Evolutionary conservation across 2,113 vertebrate species (phyloP).

Genomic region (Stigmatopora nigra): DNA sequence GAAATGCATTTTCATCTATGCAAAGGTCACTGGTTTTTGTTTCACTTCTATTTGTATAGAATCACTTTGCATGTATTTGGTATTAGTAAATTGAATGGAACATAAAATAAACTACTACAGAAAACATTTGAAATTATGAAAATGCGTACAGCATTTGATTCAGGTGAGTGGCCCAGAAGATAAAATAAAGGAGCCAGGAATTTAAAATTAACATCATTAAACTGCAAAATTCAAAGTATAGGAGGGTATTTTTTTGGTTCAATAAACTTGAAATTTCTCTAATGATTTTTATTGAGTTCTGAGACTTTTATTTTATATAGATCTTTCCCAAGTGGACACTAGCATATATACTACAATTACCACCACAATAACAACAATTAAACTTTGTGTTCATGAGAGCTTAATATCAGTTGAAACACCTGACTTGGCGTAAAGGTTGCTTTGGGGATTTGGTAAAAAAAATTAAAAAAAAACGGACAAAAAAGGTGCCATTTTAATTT

Average conservation of each 20-base stretch:
- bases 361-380: background rate
- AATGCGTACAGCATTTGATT: background rate
- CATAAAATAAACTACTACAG: background rate
- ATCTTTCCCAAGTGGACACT: background rate
- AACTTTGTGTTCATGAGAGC: background rate
- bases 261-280: background rate
- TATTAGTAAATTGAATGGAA: background rate
- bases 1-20: background rate
- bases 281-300: background rate
- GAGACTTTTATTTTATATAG: background rate
- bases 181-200: background rate
- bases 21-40: background rate
- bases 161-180: background rate
- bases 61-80: background rate
- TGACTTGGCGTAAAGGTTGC: background rate
- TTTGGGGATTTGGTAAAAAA: background rate
- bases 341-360: background rate
- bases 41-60: background rate
- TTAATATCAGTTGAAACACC: background rate
- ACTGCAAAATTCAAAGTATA: background rate
- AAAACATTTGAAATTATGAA: background rate
- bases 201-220: background rate
- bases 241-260: too few species aligned
- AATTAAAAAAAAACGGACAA: background rate
- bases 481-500: background rate